Conservation (phyloP, 2,113 vertebrate species). For the Agelaius tricolor region DNA sequence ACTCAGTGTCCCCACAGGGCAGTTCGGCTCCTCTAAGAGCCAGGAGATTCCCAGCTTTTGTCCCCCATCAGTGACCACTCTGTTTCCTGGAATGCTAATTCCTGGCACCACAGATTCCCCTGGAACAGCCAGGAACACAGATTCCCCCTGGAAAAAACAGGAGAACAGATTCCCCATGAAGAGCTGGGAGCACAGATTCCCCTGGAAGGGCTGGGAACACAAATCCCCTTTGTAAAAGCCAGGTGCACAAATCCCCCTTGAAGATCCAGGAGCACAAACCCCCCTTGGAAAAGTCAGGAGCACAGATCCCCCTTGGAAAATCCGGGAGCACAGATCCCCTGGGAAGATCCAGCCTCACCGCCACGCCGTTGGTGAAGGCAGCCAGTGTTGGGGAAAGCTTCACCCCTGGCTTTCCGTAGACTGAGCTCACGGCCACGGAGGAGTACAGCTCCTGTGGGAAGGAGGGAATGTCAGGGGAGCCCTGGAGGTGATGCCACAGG, state of each 20-base stretch:
- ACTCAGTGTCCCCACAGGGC: rapidly evolving
- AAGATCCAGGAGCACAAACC: rapidly evolving
- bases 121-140: neutral
- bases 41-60: neutral
- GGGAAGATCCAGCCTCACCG: constrained; percentile 70
- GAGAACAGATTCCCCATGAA: too few relatives aligned
- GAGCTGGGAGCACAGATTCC: rapidly evolving
- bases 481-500: too few relatives aligned
- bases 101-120: neutral
- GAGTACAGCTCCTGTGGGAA: constrained; percentile 78
- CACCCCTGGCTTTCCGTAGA: constrained; percentile 77
- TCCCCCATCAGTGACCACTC: too few relatives aligned
- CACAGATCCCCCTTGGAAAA: too few relatives aligned
- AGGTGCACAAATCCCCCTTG: neutral
- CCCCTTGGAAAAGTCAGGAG: rapidly evolving
- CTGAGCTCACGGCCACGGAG: constrained; percentile 76
- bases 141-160: neutral
- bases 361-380: constrained; percentile 87
- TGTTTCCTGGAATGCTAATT: neutral
- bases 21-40: neutral
- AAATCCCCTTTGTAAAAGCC: rapidly evolving
- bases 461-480: neutral
- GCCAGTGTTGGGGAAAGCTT: constrained; percentile 83
- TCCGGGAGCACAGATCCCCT: rapidly evolving
- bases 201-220: rapidly evolving